A percentile compares a stretch with the other conserved stretches of the same genome.
Conservation (phyloP, 1,140 invertebrate genomes). For the Calliphora vicina region DNA sequence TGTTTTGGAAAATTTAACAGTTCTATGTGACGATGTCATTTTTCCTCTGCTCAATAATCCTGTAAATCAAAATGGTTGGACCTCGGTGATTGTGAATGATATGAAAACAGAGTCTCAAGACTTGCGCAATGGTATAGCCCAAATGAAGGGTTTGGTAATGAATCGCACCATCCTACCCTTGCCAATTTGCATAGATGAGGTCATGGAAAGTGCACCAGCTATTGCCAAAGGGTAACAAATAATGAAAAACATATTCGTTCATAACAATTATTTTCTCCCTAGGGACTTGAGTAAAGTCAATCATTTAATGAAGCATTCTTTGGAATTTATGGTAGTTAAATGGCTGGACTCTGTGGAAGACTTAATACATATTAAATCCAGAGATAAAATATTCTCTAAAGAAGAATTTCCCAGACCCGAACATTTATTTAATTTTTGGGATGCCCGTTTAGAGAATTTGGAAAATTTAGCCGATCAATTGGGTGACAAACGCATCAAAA, state of each 20-base stretch:
- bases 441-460: constrained; percentile 73
- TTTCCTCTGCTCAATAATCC: constrained; percentile 72
- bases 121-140: constrained; percentile 74
- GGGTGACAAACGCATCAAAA: constrained; percentile 77
- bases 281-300: constrained; percentile 62
- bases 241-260: too few species aligned
- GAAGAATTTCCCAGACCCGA: constrained; percentile 70
- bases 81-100: constrained; percentile 74
- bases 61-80: constrained; percentile 74
- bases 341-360: constrained; percentile 77
- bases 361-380: constrained; percentile 66
- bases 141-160: constrained; percentile 66
- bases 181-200: constrained; percentile 74
- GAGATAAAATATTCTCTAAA: constrained; percentile 46
- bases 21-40: constrained; percentile 79
- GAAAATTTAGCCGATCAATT: constrained; percentile 87
- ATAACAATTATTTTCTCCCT: background rate
- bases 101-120: constrained; percentile 74
- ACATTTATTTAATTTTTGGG: constrained; percentile 77
- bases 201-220: constrained; percentile 68
- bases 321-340: constrained; percentile 78
- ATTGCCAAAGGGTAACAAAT: constrained; percentile 65
- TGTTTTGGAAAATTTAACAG: constrained; percentile 77
- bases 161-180: constrained; percentile 71
- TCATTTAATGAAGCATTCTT: constrained; percentile 70